phyloP scores from a whole-genome alignment of 2,113 vertebrate genomes.

The Otus sunia region DNA sequence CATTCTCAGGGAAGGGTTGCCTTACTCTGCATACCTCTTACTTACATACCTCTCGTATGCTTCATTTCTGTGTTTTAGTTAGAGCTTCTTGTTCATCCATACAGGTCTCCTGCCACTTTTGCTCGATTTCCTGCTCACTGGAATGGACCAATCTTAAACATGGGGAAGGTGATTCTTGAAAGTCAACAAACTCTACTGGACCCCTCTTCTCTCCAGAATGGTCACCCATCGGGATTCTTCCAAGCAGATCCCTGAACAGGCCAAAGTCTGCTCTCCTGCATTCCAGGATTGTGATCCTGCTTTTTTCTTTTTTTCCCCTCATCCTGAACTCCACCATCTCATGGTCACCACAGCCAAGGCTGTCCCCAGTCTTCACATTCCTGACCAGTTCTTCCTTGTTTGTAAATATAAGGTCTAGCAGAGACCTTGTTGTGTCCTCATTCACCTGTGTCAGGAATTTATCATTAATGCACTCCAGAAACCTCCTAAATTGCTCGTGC shows the following conservation, averaged over 20 bases:
- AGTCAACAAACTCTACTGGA: background rate
- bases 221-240: background rate
- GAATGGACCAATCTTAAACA: background rate
- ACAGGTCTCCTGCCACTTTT: background rate
- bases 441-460: background rate
- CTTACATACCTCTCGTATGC: background rate
- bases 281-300: background rate
- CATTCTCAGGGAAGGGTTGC: background rate
- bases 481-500: background rate
- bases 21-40: background rate
- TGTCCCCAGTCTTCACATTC: background rate
- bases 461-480: background rate
- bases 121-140: background rate
- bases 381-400: background rate
- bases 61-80: background rate
- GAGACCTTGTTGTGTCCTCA: background rate
- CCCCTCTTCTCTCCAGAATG: background rate
- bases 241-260: background rate
- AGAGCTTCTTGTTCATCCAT: background rate
- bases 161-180: background rate
- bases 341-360: background rate
- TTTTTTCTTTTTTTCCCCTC: background rate
- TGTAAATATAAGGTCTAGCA: background rate
- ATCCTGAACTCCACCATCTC: background rate
- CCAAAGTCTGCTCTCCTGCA: background rate